Evolutionary conservation across 2,113 vertebrate genomes (phyloP).

Genomic region (chimpanzee (Pan troglodytes)): DNA sequence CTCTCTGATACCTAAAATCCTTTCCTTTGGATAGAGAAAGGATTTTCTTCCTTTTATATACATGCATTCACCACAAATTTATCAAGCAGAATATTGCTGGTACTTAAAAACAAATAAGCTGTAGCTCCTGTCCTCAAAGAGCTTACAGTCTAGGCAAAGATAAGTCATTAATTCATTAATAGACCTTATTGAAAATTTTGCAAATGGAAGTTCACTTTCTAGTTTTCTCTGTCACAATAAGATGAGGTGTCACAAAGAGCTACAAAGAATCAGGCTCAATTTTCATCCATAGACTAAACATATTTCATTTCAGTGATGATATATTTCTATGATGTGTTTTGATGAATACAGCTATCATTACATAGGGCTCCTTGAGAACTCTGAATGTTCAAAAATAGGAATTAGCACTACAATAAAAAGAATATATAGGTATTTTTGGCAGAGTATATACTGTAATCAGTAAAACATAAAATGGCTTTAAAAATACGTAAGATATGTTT

Average conservation of each 20-base stretch:
- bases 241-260: not conserved
- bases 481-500: slow-evolving; percentile 35
- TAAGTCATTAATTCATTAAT: not conserved
- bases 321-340: not conserved
- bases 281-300: not conserved
- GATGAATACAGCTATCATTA: not conserved
- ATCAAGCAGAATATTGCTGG: not conserved
- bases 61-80: not conserved
- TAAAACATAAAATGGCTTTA: slow-evolving; percentile 15
- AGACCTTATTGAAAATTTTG: not conserved
- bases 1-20: not conserved
- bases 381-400: slow-evolving; percentile 1
- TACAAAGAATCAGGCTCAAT: not conserved
- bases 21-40: not conserved
- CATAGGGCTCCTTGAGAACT: not conserved
- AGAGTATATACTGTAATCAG: slow-evolving; percentile 1
- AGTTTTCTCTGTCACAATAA: not conserved
- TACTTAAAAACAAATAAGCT: not conserved
- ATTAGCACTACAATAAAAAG: slow-evolving; percentile 45
- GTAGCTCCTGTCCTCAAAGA: not conserved
- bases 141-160: not conserved
- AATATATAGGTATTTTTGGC: not conserved
- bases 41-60: not conserved
- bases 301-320: not conserved
- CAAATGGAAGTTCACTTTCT: not conserved